Evolutionary conservation across 2,888 invertebrate genomes (phyloP).

Genomic region (Druceiella hillmani): DNA sequence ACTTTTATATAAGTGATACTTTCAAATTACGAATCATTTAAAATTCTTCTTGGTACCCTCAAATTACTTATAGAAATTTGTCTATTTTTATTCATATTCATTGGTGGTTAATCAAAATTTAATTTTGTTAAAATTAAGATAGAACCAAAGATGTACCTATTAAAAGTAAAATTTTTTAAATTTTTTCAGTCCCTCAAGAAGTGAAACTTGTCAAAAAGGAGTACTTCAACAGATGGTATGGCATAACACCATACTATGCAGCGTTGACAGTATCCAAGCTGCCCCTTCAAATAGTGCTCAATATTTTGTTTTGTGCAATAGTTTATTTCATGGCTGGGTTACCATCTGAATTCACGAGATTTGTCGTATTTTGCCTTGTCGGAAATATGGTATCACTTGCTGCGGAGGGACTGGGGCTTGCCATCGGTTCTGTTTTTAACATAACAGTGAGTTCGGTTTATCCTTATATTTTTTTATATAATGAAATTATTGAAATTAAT

Average conservation of each 20-base stretch:
- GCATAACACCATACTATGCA: constrained; percentile 57
- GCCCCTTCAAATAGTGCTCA: constrained; percentile 54
- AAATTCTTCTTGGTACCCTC: not conserved
- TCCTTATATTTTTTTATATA: too few relatives aligned
- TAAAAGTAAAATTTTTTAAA: not conserved
- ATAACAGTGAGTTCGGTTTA: constrained; percentile 60
- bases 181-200: constrained; percentile 57
- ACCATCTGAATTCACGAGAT: constrained; percentile 60
- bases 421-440: constrained; percentile 67
- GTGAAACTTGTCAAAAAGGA: constrained; percentile 64
- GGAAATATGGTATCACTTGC: constrained; percentile 66
- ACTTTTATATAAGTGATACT: too few relatives aligned
- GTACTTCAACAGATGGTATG: constrained; percentile 66
- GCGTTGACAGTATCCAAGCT: constrained; percentile 58
- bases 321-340: constrained; percentile 65
- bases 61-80: constrained; percentile 2
- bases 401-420: constrained; percentile 72
- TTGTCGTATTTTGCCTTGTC: constrained; percentile 60
- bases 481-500: too few relatives aligned
- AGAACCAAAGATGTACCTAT: not conserved
- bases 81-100: not conserved
- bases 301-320: constrained; percentile 53
- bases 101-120: too few relatives aligned
- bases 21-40: not conserved
- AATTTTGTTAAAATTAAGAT: not conserved